phyloP scores from a whole-genome alignment of 2,888 invertebrate species.

The Gymnosoma rotundatum region DNA sequence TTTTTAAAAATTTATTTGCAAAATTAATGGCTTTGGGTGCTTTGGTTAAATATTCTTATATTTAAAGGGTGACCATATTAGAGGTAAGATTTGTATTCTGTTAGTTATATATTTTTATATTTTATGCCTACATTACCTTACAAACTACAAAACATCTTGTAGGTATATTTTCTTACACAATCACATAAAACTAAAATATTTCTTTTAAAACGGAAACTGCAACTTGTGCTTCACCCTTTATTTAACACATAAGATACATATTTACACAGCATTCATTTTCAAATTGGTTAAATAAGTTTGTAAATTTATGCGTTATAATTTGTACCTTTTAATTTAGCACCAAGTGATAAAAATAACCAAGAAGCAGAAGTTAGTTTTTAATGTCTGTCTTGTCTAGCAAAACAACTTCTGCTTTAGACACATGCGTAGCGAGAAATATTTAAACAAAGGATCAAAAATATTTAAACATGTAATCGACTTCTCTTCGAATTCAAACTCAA shows the following conservation, averaged over 20 bases:
- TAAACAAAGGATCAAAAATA: background rate
- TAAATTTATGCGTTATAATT: conserved; percentile 11
- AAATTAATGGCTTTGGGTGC: conserved; percentile 52
- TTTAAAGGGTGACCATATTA: background rate
- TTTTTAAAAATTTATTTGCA: conserved; percentile 60
- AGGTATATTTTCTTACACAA: too few species aligned
- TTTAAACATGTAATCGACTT: too few species aligned
- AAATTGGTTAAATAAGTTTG: conserved; percentile 14
- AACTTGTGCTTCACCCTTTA: background rate
- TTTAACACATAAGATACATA: background rate
- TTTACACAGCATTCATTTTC: background rate
- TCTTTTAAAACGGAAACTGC: background rate
- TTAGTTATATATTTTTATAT: too few species aligned
- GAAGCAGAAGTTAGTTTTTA: conserved; percentile 31
- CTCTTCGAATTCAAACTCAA: too few species aligned
- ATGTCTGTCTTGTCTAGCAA: conserved; percentile 4
- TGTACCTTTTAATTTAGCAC: conserved; percentile 64
- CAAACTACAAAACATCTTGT: too few species aligned
- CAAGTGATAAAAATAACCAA: conserved; percentile 45
- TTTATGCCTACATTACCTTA: too few species aligned
- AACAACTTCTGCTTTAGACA: conserved; percentile 31
- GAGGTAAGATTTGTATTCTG: background rate
- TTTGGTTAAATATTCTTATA: conserved; percentile 8
- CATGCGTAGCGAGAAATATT: conserved; percentile 2
- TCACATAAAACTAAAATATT: too few species aligned